Evolutionary conservation across 2,113 vertebrate species (phyloP).

Genomic region (Emberiza fucata): DNA sequence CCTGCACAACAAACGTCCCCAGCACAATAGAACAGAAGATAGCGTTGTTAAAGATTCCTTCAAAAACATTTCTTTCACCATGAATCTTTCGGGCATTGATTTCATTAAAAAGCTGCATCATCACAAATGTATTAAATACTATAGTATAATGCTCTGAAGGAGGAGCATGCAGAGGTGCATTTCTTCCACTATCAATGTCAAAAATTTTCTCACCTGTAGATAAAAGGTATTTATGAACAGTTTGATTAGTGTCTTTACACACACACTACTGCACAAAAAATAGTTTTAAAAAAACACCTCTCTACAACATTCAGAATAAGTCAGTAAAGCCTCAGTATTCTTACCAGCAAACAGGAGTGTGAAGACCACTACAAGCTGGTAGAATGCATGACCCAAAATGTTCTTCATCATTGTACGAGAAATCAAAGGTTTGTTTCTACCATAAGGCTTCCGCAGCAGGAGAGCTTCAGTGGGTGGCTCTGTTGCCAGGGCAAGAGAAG

Average conservation of each 20-base stretch:
- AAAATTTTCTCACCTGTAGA: constrained; percentile 90
- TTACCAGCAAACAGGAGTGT: constrained; percentile 94
- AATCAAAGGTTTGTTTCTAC: constrained; percentile 98
- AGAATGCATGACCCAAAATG: constrained; percentile 94
- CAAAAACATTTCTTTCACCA: constrained; percentile 97
- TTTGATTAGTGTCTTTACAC: background rate
- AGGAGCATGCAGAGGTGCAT: constrained; percentile 90
- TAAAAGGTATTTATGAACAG: background rate
- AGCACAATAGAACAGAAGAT: constrained; percentile 98
- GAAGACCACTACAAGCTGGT: constrained; percentile 93
- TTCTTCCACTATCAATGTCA: constrained; percentile 93
- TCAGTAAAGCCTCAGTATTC: constrained; percentile 12
- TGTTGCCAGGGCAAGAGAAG: constrained; percentile 95
- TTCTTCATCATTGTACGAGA: constrained; percentile 99
- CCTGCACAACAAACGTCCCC: constrained; percentile 95
- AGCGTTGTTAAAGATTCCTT: constrained; percentile 96
- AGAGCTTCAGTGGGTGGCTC: constrained; percentile 97
- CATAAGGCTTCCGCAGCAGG: constrained; percentile 93
- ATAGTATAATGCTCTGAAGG: constrained; percentile 98
- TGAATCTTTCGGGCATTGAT: constrained; percentile 99
- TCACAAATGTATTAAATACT: constrained; percentile 97
- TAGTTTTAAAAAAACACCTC: background rate
- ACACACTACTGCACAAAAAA: background rate
- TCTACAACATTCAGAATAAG: background rate
- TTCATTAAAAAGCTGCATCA: constrained; percentile 99